Evolutionary conservation across 2,888 invertebrate species (phyloP), one percentile per base, ranked within the genome.

Genomic region (Craniophora ligustri): DNA sequence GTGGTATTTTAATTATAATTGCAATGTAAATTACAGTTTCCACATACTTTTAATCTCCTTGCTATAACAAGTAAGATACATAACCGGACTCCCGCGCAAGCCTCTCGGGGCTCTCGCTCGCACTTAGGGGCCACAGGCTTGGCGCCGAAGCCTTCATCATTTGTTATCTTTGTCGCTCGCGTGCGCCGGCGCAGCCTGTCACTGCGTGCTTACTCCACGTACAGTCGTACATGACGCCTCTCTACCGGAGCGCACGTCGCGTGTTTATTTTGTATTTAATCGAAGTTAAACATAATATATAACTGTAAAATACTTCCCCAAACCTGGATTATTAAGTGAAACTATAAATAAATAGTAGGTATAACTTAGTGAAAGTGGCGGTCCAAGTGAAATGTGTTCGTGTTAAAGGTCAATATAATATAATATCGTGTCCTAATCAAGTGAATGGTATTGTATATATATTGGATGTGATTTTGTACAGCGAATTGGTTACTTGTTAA

Each of bases 31-130:
- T 80, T 76, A 75, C 79, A 77, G 85, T 86, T 87, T 84, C 80
- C 79, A 77, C 75, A 76, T 77, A 82, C 78, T 79, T 84, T 84
- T 83, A 84, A 78, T 79, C 72, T 87, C 82, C 85, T 79, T 75
- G 82, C 87, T 81, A 83, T 84, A 85, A 84, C 85, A 76, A 70
- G 62, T 53, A 68, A 84, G 84, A 88, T 81, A 86, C 84, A 84
- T 89, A 90, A 88, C 92, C 90, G 89, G 89, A 89, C 89, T 89
- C 91, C 89, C 86, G 87, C 86, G 81, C 77, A 85, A 87, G 89
- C 89, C 85, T 86, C 85, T 84, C 55, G 35, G 54, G 62, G 39
- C 61, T 91, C 91, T 75, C 88, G 60, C 82, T 92, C 84, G 71
- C 87, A 79, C 91, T 46, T 55, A 31, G 42, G 21, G 32, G 23